A percentile compares a stretch with the other conserved stretches of the same genome.
Evolutionary conservation across 2,113 vertebrate genomes (phyloP).

Genomic region (Syrrhaptes paradoxus): DNA sequence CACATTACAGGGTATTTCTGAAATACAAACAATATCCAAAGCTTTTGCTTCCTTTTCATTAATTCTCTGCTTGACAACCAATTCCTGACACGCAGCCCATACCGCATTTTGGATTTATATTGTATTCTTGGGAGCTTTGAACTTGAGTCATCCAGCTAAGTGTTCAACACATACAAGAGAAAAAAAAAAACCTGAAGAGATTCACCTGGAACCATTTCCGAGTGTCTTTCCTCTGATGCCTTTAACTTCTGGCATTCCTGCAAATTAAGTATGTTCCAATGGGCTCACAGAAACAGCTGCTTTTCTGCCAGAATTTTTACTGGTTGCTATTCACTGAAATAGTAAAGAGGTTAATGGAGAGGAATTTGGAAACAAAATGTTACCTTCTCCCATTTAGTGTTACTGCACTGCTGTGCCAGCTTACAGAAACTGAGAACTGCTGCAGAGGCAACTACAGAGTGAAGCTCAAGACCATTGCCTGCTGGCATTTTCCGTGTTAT

Average conservation of each 20-base stretch:
- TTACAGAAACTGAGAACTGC: background rate
- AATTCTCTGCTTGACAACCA: background rate
- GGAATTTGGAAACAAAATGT: background rate
- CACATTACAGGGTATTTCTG: background rate
- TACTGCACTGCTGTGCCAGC: background rate
- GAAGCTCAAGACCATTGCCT: background rate
- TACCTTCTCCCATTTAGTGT: background rate
- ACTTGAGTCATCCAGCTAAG: background rate
- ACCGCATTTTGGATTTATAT: background rate
- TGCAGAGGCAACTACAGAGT: background rate
- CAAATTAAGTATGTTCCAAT: background rate
- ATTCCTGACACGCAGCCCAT: background rate
- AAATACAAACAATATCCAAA: background rate
- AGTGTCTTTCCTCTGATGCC: background rate
- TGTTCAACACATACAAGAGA: background rate
- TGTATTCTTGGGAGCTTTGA: background rate
- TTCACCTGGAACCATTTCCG: background rate
- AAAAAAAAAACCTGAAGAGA: background rate
- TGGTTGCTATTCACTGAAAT: background rate
- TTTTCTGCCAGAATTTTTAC: background rate
- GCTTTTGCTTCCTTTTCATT: background rate
- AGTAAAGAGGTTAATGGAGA: background rate
- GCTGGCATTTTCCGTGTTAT: background rate
- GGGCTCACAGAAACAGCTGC: background rate
- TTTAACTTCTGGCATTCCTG: background rate